Percentiles rank a stretch among this genome's conserved stretches.
Conservation (phyloP, 2,113 vertebrate genomes). For the Ameiurus melas region DNA sequence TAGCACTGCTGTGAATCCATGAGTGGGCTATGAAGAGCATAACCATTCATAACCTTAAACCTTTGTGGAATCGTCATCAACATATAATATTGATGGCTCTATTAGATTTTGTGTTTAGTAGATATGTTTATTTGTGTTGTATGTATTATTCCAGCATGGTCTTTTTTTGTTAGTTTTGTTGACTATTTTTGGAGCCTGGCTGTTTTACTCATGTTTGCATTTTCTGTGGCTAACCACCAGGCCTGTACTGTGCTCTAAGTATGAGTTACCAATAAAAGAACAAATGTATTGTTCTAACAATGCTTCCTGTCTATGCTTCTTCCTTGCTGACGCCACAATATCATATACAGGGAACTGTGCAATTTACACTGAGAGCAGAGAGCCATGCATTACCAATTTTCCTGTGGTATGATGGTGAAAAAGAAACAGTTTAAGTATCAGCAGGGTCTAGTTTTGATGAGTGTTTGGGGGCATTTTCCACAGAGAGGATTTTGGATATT, state of each 20-base stretch:
- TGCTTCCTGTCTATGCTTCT: background rate
- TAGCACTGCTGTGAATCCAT: background rate
- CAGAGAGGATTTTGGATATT: conserved; percentile 18
- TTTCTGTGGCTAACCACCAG: background rate
- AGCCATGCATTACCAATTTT: conserved; percentile 7
- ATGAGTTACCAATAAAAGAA: background rate
- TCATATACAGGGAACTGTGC: background rate
- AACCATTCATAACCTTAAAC: background rate
- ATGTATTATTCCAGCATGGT: background rate
- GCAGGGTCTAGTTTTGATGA: conserved; percentile 12
- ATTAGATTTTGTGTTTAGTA: background rate
- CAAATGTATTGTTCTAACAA: background rate
- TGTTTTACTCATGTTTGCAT: background rate
- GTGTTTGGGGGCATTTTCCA: conserved; percentile 18
- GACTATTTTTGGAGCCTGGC: background rate
- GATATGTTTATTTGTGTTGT: background rate
- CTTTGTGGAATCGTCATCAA: background rate
- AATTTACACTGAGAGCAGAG: background rate
- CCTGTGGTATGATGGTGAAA: background rate
- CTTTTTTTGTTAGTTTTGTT: background rate
- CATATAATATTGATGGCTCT: too few species aligned
- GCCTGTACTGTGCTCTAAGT: background rate
- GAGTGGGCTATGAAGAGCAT: background rate
- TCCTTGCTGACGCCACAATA: background rate
- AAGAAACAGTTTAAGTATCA: background rate